Conservation (phyloP, 1,140 invertebrate genomes). For the Drosophila oshimai region DNA sequence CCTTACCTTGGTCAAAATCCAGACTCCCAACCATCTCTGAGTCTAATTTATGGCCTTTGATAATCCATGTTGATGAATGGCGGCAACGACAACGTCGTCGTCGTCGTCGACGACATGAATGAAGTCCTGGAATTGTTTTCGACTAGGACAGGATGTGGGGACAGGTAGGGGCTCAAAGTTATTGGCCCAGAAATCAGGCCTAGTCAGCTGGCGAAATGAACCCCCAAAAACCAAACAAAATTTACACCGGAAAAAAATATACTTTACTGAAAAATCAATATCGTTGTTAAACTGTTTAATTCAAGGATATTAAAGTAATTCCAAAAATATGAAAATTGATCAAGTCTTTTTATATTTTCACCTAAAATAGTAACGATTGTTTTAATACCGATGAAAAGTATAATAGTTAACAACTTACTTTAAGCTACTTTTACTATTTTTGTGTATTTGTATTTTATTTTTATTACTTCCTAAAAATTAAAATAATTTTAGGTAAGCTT, state of each 20-base stretch:
- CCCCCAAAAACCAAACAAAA: background rate
- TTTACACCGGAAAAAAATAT: background rate
- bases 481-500: too few species aligned
- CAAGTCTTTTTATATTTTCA: too few species aligned
- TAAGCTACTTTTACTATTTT: too few species aligned
- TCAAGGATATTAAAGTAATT: too few species aligned
- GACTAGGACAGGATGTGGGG: background rate
- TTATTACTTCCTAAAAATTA: too few species aligned
- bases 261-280: too few species aligned
- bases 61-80: slow-evolving; percentile 77
- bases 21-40: slow-evolving; percentile 30
- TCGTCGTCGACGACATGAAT: slow-evolving; percentile 32
- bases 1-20: slow-evolving; percentile 15
- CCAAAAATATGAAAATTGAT: too few species aligned
- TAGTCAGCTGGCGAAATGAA: slow-evolving; percentile 29
- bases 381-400: too few species aligned
- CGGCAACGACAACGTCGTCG: slow-evolving; percentile 10
- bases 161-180: slow-evolving; percentile 8
- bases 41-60: slow-evolving; percentile 72
- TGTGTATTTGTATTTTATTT: too few species aligned
- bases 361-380: too few species aligned
- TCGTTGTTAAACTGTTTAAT: too few species aligned
- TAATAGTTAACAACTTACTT: too few species aligned
- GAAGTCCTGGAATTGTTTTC: slow-evolving; percentile 40
- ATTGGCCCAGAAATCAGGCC: slow-evolving; percentile 36